Base-by-base conservation (phyloP, 1,140 invertebrate genomes). In the Aphaenogaster ashmeadi region DNA sequence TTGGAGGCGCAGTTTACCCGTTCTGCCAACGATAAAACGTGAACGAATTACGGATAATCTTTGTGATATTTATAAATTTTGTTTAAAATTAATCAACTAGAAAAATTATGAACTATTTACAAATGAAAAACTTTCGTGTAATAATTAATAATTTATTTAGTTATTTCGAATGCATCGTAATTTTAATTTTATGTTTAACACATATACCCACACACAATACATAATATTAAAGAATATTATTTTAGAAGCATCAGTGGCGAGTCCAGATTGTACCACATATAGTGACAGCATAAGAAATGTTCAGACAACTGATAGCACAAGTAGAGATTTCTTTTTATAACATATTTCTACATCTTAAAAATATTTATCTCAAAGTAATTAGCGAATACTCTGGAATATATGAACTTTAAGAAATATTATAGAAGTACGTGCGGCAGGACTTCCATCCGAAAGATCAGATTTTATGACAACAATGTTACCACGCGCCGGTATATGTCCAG, bases 1-100 rank as follows among this genome's bases (percentile, higher is more conserved):
- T 52, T 92, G 87, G 86, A 92, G 85, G 62, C 84, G 66, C 44
- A 62, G 79, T 13, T 92, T 92, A 79, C 89, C 92, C 8, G 62
- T 50, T 56, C 21, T 93, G n/a, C 52, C 86, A 58, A 89, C 84
- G 83, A 72, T 69, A 54, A 27, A 90, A 54, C 84, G 90, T 92
- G 72, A 84, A 41, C n/a, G 1, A 52, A 74, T 52, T 72, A 56
- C 11, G 0, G 8, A 64, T 33, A 27, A 71, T 44, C n/a, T 58
- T 47, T 36, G 9, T 33, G 6, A 52, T 21, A 47, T 21, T 33
- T 27, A 4, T 52, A 54, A 54, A 52, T n/a, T 79, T 67, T 75
- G 21, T 15, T 52, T 3, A 47, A 78, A n/a, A 62, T 47, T 33
- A 2, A 75, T 36, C 13, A 64, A 64, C 1, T 78, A 18, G 9